These are phyloP conservation scores for Syngnathus floridae DNA, from an alignment of 2,113 vertebrate genomes.

Conservation along the genomic window DNA sequence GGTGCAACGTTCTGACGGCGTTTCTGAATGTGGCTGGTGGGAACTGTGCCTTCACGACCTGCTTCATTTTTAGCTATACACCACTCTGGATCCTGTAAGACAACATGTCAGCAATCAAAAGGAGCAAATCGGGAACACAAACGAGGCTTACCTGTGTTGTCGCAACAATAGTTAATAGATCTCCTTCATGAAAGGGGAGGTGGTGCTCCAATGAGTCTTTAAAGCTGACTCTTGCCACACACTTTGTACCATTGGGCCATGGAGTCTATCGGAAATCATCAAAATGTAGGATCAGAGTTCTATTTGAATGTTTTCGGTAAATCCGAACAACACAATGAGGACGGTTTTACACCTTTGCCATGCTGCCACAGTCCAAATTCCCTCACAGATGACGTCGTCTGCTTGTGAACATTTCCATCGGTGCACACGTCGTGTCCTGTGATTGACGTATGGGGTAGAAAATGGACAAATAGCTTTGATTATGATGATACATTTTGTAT, in stretches of 20 bases:
- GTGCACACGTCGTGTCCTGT: constrained; percentile 10
- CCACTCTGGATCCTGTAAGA: constrained; percentile 90
- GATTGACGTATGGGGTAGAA: no score
- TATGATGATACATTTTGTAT: no score
- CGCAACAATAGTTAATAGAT: constrained; percentile 86
- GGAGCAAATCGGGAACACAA: background rate
- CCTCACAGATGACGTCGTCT: constrained; percentile 48
- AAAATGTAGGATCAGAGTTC: background rate
- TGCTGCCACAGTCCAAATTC: constrained; percentile 54
- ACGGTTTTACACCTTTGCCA: constrained; percentile 55
- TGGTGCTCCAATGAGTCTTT: constrained; percentile 87
- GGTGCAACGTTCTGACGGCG: constrained; percentile 72
- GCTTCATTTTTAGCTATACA: constrained; percentile 93
- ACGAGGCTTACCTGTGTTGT: constrained; percentile 83
- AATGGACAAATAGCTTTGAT: no score
- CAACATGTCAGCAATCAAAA: constrained; percentile 7
- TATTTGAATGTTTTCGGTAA: background rate
- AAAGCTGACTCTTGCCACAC: constrained; percentile 95
- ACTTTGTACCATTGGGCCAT: constrained; percentile 92
- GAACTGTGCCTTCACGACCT: constrained; percentile 89
- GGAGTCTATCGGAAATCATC: constrained; percentile 43
- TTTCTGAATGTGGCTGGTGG: constrained; percentile 94
- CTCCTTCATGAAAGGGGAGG: constrained; percentile 93
- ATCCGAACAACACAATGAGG: background rate
- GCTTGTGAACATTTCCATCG: constrained; percentile 57